Conservation (phyloP, 2,888 invertebrate species). For the Cylindroiulus punctatus region DNA sequence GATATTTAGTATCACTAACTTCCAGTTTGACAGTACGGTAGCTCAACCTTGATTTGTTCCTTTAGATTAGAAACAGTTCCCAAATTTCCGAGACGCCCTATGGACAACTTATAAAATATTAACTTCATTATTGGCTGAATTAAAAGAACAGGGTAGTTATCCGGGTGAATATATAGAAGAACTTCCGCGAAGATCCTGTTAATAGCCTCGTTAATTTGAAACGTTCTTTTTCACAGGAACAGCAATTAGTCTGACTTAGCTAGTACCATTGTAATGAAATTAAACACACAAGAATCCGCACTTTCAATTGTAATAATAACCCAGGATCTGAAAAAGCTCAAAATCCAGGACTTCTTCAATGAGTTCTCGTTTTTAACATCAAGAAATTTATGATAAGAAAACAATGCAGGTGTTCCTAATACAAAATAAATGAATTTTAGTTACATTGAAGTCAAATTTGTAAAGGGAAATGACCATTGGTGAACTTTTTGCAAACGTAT, state of each 20-base stretch:
- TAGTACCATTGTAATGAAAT: neutral
- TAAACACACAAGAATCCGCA: neutral
- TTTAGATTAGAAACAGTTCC: neutral
- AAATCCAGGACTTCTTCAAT: too few species aligned
- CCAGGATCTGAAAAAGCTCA: too few species aligned
- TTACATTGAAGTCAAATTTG: too few species aligned
- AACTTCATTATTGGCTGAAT: neutral
- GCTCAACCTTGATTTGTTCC: neutral
- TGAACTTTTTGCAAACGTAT: too few species aligned
- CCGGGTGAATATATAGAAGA: neutral
- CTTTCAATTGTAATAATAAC: neutral
- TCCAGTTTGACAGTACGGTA: too few species aligned
- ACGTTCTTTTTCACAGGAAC: neutral
- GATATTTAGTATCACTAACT: too few species aligned
- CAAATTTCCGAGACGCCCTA: neutral
- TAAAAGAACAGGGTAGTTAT: neutral
- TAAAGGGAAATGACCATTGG: too few species aligned
- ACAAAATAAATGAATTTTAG: too few species aligned
- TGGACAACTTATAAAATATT: neutral
- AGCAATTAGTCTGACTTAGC: slow-evolving; percentile 15
- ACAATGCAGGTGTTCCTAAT: too few species aligned
- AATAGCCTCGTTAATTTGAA: neutral
- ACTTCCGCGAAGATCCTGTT: neutral
- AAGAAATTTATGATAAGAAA: too few species aligned
- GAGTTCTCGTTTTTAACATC: too few species aligned